Conservation (phyloP, 2,888 invertebrate genomes). For the Hydraecia micacea region DNA sequence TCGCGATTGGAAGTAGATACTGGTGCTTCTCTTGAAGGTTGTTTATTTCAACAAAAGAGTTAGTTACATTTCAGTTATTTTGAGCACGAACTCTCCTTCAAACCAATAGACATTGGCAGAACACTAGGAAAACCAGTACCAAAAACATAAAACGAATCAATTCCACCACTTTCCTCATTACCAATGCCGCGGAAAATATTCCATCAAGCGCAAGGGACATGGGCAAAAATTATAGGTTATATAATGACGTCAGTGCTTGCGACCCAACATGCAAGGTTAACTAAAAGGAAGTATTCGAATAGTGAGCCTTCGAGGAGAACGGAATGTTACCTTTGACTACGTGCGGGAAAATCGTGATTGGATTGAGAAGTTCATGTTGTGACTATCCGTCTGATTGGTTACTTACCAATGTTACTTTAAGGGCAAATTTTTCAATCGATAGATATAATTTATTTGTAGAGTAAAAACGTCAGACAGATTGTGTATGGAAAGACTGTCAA, state of each 20-base stretch:
- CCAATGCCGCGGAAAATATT: slow-evolving; percentile 57
- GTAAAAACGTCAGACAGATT: too few species aligned
- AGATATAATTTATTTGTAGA: too few species aligned
- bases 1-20: background rate
- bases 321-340: slow-evolving; percentile 19
- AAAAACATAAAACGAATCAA: slow-evolving; percentile 25
- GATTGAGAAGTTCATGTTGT: slow-evolving; percentile 18
- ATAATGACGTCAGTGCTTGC: slow-evolving; percentile 13
- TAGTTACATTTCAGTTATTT: slow-evolving; percentile 13
- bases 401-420: too few species aligned
- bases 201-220: slow-evolving; percentile 13
- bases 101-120: slow-evolving; percentile 34
- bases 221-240: slow-evolving; percentile 34
- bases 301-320: slow-evolving; percentile 41
- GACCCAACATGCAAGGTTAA: slow-evolving; percentile 29
- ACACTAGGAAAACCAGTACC: slow-evolving; percentile 30
- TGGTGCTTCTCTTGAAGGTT: background rate
- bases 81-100: slow-evolving; percentile 28
- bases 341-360: slow-evolving; percentile 37
- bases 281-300: slow-evolving; percentile 50
- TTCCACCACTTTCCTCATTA: slow-evolving; percentile 47
- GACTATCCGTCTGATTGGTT: background rate
- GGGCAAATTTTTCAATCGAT: too few species aligned
- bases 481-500: too few species aligned
- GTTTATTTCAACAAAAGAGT: background rate